Evolutionary conservation across 2,797 vertebrate genomes (phyloP).

Genomic region (Valencia hispanica): DNA sequence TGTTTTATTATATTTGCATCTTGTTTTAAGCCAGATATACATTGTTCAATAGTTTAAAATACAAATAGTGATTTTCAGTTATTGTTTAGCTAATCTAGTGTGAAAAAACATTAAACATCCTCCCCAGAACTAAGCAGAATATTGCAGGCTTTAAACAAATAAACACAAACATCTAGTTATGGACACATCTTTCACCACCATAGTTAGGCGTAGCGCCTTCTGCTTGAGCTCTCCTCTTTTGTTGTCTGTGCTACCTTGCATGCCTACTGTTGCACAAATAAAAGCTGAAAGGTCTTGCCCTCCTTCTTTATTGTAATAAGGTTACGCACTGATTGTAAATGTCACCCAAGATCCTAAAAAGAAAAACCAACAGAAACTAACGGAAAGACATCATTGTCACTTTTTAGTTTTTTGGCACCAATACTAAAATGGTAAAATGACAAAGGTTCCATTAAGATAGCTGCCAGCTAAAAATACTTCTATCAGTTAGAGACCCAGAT

Average conservation of each 20-base stretch:
- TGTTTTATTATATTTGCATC: conserved; percentile 61
- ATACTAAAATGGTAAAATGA: conserved; percentile 55
- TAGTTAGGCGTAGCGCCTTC: conserved; percentile 33
- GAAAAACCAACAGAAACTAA: conserved; percentile 17
- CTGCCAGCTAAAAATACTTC: conserved; percentile 71
- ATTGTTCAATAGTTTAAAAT: conserved; percentile 39
- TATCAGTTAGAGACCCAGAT: conserved; percentile 66
- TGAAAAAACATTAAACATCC: conserved; percentile 51
- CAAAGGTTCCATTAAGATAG: conserved; percentile 63
- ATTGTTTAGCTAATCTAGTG: conserved; percentile 71
- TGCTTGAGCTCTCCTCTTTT: conserved; percentile 16
- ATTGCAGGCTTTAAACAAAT: conserved; percentile 37
- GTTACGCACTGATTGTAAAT: conserved; percentile 37
- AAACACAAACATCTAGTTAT: conserved; percentile 1
- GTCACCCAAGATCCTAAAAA: conserved; percentile 31
- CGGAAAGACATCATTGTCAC: conserved; percentile 27
- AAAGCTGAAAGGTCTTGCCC: background rate
- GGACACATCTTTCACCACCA: conserved; percentile 24
- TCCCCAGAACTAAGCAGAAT: conserved; percentile 44
- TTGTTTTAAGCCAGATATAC: conserved; percentile 31
- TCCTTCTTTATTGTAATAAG: conserved; percentile 33
- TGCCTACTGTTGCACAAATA: conserved; percentile 8
- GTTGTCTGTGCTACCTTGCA: background rate
- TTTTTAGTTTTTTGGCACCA: conserved; percentile 36
- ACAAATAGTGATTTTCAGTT: conserved; percentile 68